These are phyloP conservation scores for Xestia ashworthii DNA, from an alignment of 2,888 invertebrate species.

Conservation along the genomic window DNA sequence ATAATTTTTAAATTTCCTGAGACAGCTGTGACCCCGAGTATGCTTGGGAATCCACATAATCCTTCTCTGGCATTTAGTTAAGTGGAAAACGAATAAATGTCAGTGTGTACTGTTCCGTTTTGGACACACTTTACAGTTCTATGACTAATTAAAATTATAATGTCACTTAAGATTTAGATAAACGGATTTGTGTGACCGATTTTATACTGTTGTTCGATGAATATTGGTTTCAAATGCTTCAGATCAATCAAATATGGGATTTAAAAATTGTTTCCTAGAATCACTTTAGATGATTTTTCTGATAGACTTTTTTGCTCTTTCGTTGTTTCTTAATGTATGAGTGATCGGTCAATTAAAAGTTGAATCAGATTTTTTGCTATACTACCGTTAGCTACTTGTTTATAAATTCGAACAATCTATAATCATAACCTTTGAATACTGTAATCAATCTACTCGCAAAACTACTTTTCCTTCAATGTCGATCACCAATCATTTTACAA, in stretches of 20 bases:
- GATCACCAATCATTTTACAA: constrained; percentile 65
- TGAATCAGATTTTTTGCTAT: constrained; percentile 38
- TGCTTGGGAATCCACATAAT: constrained; percentile 77
- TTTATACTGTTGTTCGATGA: constrained; percentile 49
- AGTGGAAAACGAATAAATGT: constrained; percentile 80
- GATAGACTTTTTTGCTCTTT: constrained; percentile 42
- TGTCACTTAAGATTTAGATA: constrained; percentile 83
- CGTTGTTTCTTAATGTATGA: constrained; percentile 33
- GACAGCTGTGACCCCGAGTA: constrained; percentile 71
- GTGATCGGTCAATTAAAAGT: constrained; percentile 43
- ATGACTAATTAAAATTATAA: constrained; percentile 82
- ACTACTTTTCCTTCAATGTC: constrained; percentile 57
- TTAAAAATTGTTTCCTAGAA: constrained; percentile 57
- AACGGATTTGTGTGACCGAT: constrained; percentile 68
- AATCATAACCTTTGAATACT: constrained; percentile 56
- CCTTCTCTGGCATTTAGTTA: constrained; percentile 83
- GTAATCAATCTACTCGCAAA: constrained; percentile 63
- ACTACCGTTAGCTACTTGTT: constrained; percentile 51
- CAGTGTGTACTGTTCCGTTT: constrained; percentile 69
- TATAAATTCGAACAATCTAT: constrained; percentile 50
- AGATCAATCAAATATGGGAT: constrained; percentile 53
- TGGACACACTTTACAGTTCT: constrained; percentile 71
- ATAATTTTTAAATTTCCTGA: constrained; percentile 64
- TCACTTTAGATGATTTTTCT: constrained; percentile 49
- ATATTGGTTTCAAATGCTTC: constrained; percentile 48